Evolutionary conservation across 2,113 vertebrate genomes (phyloP), one percentile per base, ranked within the genome.

Genomic region (Anolis sagrei): DNA sequence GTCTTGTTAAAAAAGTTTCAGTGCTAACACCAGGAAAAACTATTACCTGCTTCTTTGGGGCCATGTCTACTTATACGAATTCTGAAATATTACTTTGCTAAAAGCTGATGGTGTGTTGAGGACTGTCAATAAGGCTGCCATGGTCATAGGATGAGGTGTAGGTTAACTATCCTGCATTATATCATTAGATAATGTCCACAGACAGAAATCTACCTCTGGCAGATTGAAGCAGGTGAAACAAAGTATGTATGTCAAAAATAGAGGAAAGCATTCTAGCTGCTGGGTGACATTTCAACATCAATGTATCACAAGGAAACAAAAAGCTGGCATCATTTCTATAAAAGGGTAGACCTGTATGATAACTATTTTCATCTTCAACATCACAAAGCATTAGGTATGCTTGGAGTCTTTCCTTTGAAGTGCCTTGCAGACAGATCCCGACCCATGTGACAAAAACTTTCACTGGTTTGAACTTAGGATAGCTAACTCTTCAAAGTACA

Each of bases 1-100:
- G 13, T 93, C 61, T 90, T 29, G 73, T 92, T 93, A 92, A 79
- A 44, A 79, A 82, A 87, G 75, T 91, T 91, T 84, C 88, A 48
- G 68, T 16, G 75, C 39, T 87, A 93, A 91, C 80, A 64, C 88
- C 89, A 80, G 90, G 88, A 80, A 89, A 92, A 70, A 27, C 69
- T 87, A 5, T 39, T 64, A 87, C 79, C n/a, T 86, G 83, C 76
- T 79, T 48, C 58, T 80, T 91, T 83, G 70, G 54, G 83, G 49
- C 1, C 0, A 0, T 82, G 78, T 78, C 89, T 88, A 79, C 82
- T 86, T 74, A 91, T 79, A 91, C 94, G 86, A 86, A 58, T 91
- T 89, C 58, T 72, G 81, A 80, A 83, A 29, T 27, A 58, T 89
- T 81, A 77, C 92, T 29, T 7, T 87, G 70, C 86, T 90, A 90